These are phyloP conservation scores for Leucopsar rothschildi DNA, from an alignment of 2,113 vertebrate species.

Conservation along the genomic window DNA sequence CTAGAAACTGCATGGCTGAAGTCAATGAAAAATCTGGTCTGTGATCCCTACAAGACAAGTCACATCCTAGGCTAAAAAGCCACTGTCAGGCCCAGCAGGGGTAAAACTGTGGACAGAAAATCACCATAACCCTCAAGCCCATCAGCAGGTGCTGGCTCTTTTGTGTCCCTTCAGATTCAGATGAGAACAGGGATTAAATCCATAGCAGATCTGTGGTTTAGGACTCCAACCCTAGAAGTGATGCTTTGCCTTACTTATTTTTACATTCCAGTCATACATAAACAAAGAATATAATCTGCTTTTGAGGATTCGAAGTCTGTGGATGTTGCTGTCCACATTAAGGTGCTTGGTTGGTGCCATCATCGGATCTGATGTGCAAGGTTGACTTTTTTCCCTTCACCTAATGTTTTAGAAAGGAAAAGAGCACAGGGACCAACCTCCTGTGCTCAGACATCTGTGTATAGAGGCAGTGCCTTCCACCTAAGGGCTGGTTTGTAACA, in stretches of 20 bases:
- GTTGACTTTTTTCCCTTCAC: accelerated
- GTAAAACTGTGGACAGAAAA: neutral
- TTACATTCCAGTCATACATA: neutral
- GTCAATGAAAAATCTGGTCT: neutral
- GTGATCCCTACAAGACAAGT: neutral
- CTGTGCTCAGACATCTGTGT: neutral
- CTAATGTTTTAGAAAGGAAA: neutral
- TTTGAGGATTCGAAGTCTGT: neutral
- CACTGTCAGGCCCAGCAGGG: neutral
- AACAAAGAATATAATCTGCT: constrained; percentile 1
- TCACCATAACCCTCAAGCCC: neutral
- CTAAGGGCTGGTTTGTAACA: neutral
- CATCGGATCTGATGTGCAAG: neutral
- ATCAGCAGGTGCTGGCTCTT: neutral
- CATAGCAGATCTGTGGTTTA: neutral
- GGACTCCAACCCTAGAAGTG: neutral
- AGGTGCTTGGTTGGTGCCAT: neutral
- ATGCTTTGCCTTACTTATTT: neutral
- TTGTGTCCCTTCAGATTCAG: neutral
- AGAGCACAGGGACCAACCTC: neutral
- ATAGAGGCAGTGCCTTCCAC: neutral
- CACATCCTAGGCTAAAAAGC: neutral
- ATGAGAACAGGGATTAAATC: neutral
- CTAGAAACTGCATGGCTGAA: accelerated
- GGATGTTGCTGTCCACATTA: neutral